Conservation (phyloP, 92 coral and sea anemone genomes). For the Epizoanthus rinbou region DNA sequence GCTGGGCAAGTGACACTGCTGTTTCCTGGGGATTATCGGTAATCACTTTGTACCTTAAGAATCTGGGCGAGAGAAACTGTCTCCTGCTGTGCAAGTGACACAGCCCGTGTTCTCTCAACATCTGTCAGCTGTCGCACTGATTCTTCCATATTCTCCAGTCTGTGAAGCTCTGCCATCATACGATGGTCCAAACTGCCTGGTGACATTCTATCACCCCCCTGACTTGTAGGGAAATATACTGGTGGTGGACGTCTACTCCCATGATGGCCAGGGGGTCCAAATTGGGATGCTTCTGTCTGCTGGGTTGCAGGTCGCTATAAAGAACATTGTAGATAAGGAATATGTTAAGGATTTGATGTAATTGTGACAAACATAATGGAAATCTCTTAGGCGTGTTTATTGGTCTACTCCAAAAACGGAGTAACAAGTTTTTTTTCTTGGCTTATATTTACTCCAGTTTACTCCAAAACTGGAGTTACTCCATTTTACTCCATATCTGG, state of each 20-base stretch:
- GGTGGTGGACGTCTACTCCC: slow-evolving; percentile 64
- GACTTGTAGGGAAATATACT: slow-evolving; percentile 56
- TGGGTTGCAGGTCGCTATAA: slow-evolving; percentile 54
- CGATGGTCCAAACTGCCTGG: slow-evolving; percentile 93
- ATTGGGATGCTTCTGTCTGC: slow-evolving; percentile 36
- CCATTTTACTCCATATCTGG: too few species aligned
- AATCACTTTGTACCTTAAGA: slow-evolving; percentile 68
- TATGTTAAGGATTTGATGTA: neutral
- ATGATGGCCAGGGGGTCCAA: slow-evolving; percentile 50
- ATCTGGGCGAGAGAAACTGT: slow-evolving; percentile 98
- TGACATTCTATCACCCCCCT: slow-evolving; percentile 88
- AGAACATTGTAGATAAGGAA: neutral
- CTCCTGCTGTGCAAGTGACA: slow-evolving; percentile 93
- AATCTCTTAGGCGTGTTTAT: too few species aligned
- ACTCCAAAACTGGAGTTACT: too few species aligned
- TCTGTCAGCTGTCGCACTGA: slow-evolving; percentile 94
- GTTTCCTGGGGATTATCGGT: too few species aligned
- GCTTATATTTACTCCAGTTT: too few species aligned
- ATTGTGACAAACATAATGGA: too few species aligned
- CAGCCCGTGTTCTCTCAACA: slow-evolving; percentile 86
- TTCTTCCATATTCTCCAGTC: slow-evolving; percentile 95
- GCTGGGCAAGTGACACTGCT: slow-evolving; percentile 93
- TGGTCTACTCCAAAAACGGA: too few species aligned
- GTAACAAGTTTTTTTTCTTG: too few species aligned
- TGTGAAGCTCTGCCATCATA: slow-evolving; percentile 90